Evolutionary conservation across 2,888 invertebrate species (phyloP), one percentile per base, ranked within the genome.

Genomic region (Megaustenia siamemsis): DNA sequence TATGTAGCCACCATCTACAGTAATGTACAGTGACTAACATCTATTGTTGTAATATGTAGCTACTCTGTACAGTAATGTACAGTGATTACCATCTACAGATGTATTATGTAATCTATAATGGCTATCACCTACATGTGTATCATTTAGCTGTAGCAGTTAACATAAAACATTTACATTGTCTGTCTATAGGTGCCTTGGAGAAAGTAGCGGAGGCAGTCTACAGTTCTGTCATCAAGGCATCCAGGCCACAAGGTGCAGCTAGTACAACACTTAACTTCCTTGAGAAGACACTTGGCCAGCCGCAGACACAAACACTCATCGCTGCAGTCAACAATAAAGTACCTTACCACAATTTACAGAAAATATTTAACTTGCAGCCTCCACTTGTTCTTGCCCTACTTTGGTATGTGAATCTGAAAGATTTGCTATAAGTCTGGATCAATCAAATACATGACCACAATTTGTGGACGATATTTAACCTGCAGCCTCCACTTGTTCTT

Each of bases 401-500:
- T 28, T 79, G 79, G 79, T 63, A 66, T 66, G 4, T 79, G 8
- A 56, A 79, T 18, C 10, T 77, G 18, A 53, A 6, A 6, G 76
- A 24, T 21, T 56, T 18, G n/a, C 15, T 69, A n/a, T n/a, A n/a
- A n/a, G n/a, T n/a, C n/a, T n/a, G n/a, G n/a, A n/a, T n/a, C n/a
- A n/a, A n/a, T n/a, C n/a, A n/a, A n/a, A n/a, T n/a, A n/a, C n/a
- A n/a, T n/a, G n/a, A n/a, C n/a, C n/a, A n/a, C n/a, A n/a, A n/a
- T n/a, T n/a, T n/a, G n/a, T n/a, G n/a, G n/a, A n/a, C n/a, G n/a
- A n/a, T n/a, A n/a, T n/a, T n/a, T n/a, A n/a, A n/a, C n/a, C n/a
- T n/a, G n/a, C n/a, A n/a, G n/a, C n/a, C n/a, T n/a, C n/a, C n/a
- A n/a, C n/a, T n/a, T n/a, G n/a, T n/a, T n/a, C n/a, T n/a, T n/a